phyloP scores from a whole-genome alignment of 2,888 invertebrate genomes.

The Callimorpha dominula region DNA sequence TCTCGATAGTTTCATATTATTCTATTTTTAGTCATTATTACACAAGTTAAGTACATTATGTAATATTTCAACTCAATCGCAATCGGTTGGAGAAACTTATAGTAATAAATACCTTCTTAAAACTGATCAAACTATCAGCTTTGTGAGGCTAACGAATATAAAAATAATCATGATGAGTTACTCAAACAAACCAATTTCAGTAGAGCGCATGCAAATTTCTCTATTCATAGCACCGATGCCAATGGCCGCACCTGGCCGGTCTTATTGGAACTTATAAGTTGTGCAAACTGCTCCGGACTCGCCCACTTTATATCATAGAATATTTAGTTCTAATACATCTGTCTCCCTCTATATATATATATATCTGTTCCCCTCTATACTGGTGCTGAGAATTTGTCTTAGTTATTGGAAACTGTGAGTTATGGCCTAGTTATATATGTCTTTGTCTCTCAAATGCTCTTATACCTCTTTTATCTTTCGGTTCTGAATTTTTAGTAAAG shows the following conservation, averaged over 20 bases:
- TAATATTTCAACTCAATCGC: too few relatives aligned
- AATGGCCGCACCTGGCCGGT: constrained; percentile 80
- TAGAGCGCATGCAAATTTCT: constrained; percentile 76
- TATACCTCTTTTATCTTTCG: constrained; percentile 25
- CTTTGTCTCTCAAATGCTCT: constrained; percentile 47
- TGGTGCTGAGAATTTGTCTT: constrained; percentile 49
- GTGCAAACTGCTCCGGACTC: constrained; percentile 73
- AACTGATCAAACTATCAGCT: neutral
- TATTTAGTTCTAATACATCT: constrained; percentile 61
- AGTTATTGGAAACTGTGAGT: constrained; percentile 67
- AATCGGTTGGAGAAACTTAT: too few relatives aligned
- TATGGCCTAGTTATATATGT: constrained; percentile 45
- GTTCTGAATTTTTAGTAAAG: constrained; percentile 27
- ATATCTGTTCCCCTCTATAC: constrained; percentile 53
- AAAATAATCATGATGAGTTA: constrained; percentile 46
- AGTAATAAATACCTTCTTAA: too few relatives aligned
- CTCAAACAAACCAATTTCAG: constrained; percentile 52
- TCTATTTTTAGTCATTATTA: too few relatives aligned
- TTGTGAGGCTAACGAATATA: neutral
- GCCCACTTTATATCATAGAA: constrained; percentile 58
- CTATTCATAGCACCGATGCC: constrained; percentile 68
- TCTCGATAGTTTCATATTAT: too few relatives aligned
- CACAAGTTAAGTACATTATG: too few relatives aligned
- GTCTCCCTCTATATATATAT: constrained; percentile 55
- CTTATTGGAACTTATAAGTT: constrained; percentile 86